Conservation (phyloP, 92 coral and sea anemone genomes). For the Palythoa caribaeorum region DNA sequence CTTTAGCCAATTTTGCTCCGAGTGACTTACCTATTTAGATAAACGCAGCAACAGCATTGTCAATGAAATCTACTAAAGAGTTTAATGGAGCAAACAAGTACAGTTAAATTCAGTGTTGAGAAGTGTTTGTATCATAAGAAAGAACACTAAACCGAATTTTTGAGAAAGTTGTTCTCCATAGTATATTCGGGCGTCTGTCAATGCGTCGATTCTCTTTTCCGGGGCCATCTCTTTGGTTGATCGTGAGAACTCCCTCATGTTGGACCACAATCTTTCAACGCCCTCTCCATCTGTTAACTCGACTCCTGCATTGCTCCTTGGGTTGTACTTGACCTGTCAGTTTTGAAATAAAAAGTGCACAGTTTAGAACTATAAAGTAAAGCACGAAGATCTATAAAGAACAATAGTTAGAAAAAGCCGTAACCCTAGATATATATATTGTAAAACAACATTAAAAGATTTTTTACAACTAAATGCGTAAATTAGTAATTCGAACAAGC, state of each 20-base stretch:
- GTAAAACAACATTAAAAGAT: too few relatives aligned
- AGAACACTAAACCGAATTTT: conserved; percentile 36
- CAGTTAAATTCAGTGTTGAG: background rate
- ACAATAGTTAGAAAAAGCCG: background rate
- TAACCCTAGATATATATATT: background rate
- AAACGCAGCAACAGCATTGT: background rate
- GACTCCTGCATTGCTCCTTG: conserved; percentile 58
- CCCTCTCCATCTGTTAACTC: conserved; percentile 56
- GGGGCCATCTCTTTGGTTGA: conserved; percentile 73
- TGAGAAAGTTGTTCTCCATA: conserved; percentile 52
- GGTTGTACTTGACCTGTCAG: conserved; percentile 67
- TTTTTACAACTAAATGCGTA: too few relatives aligned
- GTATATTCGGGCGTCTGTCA: conserved; percentile 75
- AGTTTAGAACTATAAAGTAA: background rate
- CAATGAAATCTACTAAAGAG: too few relatives aligned
- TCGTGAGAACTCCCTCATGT: conserved; percentile 58
- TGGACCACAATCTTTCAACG: conserved; percentile 74
- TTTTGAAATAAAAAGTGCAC: background rate
- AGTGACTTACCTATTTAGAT: conserved; percentile 2
- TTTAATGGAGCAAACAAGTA: background rate
- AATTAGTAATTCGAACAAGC: too few relatives aligned
- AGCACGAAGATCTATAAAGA: background rate
- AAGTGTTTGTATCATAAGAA: background rate
- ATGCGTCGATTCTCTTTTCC: conserved; percentile 59
- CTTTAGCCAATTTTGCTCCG: background rate